A percentile compares a stretch with the other conserved stretches of the same genome.
phyloP scores from a whole-genome alignment of 2,113 vertebrate species.

The Ammospiza nelsoni region DNA sequence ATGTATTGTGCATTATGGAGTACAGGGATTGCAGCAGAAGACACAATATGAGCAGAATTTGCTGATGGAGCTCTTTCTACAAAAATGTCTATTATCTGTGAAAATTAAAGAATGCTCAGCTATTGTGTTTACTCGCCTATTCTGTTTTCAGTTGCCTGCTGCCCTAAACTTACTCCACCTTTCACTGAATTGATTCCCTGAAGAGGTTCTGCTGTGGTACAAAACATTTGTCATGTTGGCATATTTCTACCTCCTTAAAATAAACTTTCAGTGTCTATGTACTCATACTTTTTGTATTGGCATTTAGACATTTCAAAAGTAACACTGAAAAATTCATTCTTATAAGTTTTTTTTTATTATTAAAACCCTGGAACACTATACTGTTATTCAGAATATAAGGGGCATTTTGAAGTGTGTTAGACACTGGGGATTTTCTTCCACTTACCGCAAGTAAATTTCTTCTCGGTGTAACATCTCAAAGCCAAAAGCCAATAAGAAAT shows the following conservation, averaged over 20 bases:
- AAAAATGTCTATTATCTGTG: neutral
- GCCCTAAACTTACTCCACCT: neutral
- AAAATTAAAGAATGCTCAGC: neutral
- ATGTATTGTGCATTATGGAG: neutral
- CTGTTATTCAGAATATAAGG: neutral
- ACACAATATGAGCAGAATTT: neutral
- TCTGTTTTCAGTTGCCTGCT: neutral
- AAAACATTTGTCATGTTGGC: neutral
- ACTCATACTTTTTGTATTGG: neutral
- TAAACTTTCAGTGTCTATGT: neutral
- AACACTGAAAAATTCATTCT: neutral
- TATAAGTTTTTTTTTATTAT: neutral
- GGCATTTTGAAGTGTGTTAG: neutral
- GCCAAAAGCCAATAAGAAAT: slow-evolving; percentile 21
- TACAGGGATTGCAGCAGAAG: neutral
- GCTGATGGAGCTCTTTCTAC: neutral
- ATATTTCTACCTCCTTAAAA: neutral
- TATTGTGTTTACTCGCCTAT: neutral
- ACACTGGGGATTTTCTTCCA: neutral
- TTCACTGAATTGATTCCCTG: neutral
- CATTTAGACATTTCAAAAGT: neutral
- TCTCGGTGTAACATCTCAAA: neutral
- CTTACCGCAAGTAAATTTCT: neutral
- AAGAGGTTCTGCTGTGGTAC: neutral
- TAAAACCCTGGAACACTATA: neutral